Percentiles rank a stretch among this genome's conserved stretches.
Conservation (phyloP, 2,797 vertebrate species). For the Sebastolobus alascanus region DNA sequence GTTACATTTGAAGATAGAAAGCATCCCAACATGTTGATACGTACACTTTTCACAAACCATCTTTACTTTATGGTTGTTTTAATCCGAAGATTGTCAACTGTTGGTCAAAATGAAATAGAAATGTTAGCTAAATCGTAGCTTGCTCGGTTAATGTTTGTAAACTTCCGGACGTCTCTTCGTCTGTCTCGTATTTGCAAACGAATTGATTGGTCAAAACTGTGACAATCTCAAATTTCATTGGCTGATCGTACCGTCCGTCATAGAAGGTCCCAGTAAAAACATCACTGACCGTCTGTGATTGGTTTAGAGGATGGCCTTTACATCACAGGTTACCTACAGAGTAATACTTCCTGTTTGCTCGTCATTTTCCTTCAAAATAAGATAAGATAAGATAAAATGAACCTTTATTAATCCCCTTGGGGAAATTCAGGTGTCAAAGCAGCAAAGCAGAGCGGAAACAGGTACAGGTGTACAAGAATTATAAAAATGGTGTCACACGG, state of each 20-base stretch:
- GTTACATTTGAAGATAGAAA: neutral
- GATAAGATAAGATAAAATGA: no score
- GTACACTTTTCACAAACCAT: constrained; percentile 89
- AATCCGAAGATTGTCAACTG: neutral
- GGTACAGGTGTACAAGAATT: no score
- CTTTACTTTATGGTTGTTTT: constrained; percentile 2
- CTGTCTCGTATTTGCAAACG: neutral
- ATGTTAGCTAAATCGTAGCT: constrained; percentile 20
- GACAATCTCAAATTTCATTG: constrained; percentile 43
- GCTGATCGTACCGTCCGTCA: constrained; percentile 25
- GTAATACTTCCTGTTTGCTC: no score
- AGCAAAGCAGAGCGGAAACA: no score
- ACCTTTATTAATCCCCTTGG: no score
- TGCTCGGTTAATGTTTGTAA: constrained; percentile 36
- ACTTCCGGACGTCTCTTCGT: constrained; percentile 60
- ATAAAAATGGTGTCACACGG: no score
- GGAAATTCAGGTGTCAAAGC: no score
- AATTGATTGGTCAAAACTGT: constrained; percentile 29
- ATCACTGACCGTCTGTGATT: constrained; percentile 28
- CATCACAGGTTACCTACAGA: neutral
- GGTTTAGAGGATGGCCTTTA: neutral
- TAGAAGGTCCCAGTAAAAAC: neutral
- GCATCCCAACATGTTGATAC: constrained; percentile 30
- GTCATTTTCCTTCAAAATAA: constrained; percentile 14
- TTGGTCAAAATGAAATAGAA: neutral